These are phyloP conservation scores for Squalus acanthias DNA, from an alignment of 2,797 vertebrate species.

Conservation along the genomic window DNA sequence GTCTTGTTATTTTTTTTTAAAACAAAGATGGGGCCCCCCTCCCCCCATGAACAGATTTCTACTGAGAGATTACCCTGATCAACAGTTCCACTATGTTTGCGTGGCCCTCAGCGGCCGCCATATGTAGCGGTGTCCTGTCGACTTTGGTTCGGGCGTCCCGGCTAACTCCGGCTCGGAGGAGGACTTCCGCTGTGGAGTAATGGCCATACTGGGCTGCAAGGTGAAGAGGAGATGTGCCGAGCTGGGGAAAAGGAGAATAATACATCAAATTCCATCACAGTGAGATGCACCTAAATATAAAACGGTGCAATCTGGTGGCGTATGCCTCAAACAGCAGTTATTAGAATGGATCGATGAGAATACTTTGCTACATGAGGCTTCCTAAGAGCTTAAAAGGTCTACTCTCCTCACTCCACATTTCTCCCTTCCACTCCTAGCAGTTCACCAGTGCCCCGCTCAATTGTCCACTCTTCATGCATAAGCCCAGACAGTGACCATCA, in stretches of 20 bases:
- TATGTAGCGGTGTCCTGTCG: constrained; percentile 84
- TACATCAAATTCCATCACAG: neutral
- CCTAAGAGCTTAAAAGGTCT: neutral
- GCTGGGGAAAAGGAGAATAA: constrained; percentile 52
- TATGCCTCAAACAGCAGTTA: neutral
- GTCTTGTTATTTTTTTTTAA: neutral
- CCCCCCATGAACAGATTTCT: neutral
- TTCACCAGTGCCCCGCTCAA: neutral
- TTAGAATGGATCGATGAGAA: neutral
- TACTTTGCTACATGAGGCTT: neutral
- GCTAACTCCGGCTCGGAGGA: constrained; percentile 82
- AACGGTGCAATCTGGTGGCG: neutral
- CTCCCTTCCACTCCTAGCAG: neutral
- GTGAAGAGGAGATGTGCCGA: constrained; percentile 84
- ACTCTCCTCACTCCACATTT: neutral
- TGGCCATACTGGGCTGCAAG: constrained; percentile 84
- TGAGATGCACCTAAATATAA: neutral
- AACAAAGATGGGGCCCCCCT: neutral
- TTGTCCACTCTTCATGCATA: neutral
- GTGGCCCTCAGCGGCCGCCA: constrained; percentile 84
- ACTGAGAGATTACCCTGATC: constrained; percentile 62
- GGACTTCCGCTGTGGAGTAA: constrained; percentile 82
- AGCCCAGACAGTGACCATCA: neutral
- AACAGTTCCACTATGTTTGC: constrained; percentile 77
- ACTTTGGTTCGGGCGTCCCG: constrained; percentile 88